Evolutionary conservation across 2,888 invertebrate species (phyloP).

Genomic region (Lasioglossum oenotherae): DNA sequence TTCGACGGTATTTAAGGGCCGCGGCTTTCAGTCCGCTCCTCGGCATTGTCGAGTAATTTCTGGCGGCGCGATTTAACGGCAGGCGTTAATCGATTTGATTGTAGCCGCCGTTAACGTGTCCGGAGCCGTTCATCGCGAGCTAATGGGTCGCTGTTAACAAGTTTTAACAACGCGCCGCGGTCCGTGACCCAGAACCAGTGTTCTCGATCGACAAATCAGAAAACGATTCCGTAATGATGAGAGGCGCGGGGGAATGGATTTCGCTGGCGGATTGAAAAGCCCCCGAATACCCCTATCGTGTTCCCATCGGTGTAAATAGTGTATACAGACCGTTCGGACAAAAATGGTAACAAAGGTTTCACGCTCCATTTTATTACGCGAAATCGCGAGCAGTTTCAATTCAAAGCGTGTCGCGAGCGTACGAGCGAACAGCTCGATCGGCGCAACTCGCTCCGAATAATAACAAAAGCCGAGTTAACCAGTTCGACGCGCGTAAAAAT

Average conservation of each 20-base stretch:
- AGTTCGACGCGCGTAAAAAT: not conserved
- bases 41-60: not conserved
- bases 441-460: not conserved
- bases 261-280: not conserved
- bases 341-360: not conserved
- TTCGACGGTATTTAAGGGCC: not conserved
- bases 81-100: not conserved
- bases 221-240: not conserved
- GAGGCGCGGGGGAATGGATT: not conserved
- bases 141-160: slow-evolving; percentile 4
- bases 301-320: not conserved
- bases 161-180: not conserved
- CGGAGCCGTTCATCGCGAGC: not conserved
- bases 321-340: not conserved
- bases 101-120: not conserved
- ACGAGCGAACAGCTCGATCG: not conserved
- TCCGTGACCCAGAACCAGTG: not conserved
- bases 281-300: too few species aligned
- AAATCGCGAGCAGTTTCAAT: not conserved
- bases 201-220: not conserved
- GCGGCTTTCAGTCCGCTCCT: not conserved
- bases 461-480: slow-evolving; percentile 15
- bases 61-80: not conserved
- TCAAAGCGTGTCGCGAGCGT: not conserved
- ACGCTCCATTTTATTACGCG: not conserved